These are phyloP conservation scores for Sus cebifrons DNA, from an alignment of 2,797 vertebrate genomes.

Conservation along the genomic window DNA sequence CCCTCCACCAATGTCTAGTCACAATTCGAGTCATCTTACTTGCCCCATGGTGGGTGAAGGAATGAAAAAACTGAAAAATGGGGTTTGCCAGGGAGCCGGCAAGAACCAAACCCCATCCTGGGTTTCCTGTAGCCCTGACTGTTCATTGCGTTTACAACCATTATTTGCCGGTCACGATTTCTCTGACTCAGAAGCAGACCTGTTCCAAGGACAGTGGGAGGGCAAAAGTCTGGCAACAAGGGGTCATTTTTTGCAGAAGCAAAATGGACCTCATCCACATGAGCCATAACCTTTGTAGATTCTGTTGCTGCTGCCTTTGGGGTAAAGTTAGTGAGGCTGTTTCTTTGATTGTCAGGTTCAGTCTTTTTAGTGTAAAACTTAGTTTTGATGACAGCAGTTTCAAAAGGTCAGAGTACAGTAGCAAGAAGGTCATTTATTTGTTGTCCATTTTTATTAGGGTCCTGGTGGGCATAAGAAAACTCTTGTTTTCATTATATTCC, in stretches of 20 bases:
- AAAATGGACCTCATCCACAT: background rate
- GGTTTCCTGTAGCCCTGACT: background rate
- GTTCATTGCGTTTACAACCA: background rate
- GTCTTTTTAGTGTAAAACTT: background rate
- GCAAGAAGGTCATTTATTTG: background rate
- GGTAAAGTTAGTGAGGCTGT: background rate
- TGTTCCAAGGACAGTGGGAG: background rate
- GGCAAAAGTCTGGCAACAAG: background rate
- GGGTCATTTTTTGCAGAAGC: background rate
- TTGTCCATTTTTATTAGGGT: background rate
- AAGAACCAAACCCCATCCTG: background rate
- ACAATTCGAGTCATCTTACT: background rate
- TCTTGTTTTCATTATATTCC: background rate
- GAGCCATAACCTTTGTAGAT: background rate
- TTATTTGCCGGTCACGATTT: background rate
- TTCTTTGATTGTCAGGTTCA: background rate
- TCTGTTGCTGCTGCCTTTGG: background rate
- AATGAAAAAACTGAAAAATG: background rate
- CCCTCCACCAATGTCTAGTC: too few species aligned
- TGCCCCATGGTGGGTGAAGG: background rate
- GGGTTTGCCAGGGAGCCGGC: background rate
- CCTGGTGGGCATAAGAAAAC: background rate
- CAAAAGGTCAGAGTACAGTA: background rate
- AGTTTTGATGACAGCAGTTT: conserved; percentile 10
- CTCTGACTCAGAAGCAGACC: background rate